Evolutionary conservation across 2,113 vertebrate genomes (phyloP).

Genomic region (Dipodomys ordii): DNA sequence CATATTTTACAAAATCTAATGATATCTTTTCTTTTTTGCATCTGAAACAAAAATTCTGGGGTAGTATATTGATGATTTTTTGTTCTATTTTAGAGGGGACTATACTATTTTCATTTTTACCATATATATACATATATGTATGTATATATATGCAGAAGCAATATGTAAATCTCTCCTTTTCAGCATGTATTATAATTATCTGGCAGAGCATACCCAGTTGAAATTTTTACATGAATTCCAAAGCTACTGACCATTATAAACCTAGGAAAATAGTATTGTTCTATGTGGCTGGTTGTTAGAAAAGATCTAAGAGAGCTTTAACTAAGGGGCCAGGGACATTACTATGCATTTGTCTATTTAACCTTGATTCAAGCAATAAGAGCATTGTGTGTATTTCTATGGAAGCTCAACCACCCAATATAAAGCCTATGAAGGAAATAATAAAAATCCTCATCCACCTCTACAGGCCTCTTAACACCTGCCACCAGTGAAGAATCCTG

Average conservation of each 20-base stretch:
- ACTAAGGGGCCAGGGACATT: conserved; percentile 83
- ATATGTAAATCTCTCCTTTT: conserved; percentile 55
- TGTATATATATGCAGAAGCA: not conserved
- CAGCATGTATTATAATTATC: conserved; percentile 63
- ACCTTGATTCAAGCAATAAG: conserved; percentile 83
- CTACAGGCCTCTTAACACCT: conserved; percentile 82
- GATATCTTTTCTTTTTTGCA: not conserved
- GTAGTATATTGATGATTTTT: not conserved
- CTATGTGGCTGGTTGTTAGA: conserved; percentile 67
- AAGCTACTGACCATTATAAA: conserved; percentile 72
- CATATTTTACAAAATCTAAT: conserved; percentile 5
- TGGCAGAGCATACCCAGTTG: conserved; percentile 50
- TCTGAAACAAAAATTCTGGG: not conserved
- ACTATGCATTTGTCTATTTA: conserved; percentile 81
- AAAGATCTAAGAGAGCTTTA: conserved; percentile 72
- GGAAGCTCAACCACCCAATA: conserved; percentile 71
- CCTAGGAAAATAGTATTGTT: conserved; percentile 72
- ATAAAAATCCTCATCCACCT: conserved; percentile 75
- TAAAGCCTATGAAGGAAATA: conserved; percentile 75
- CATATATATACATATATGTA: too few relatives aligned
- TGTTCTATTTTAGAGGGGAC: conserved; percentile 11
- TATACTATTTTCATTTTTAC: conserved; percentile 7
- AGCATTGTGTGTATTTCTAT: conserved; percentile 82
- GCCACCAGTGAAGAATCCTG: conserved; percentile 70
- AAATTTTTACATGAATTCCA: conserved; percentile 77